Base-by-base conservation (phyloP, 2,888 invertebrate species). In the Nomada goodeniana region DNA sequence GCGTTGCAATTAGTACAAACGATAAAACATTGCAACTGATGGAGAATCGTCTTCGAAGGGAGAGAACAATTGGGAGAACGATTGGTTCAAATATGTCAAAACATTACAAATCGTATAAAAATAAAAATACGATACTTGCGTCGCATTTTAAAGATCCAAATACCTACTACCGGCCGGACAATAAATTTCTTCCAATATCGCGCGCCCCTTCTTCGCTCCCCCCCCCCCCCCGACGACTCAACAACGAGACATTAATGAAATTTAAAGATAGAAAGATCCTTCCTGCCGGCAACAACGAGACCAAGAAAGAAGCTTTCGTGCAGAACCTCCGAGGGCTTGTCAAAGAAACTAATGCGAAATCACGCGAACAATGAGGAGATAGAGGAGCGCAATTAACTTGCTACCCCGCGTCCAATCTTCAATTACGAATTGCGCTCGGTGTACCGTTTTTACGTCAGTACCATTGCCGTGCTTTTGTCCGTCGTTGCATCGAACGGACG, bases 301-400 rank as follows among this genome's bases (percentile, higher is more conserved):
- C 23, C 26, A 44, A 29, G 47, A 15, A 53, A 13, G n/a, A 0
- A n/a, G 67, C 42, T 26, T 68, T 50, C 60, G 7, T n/a, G n/a
- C 10, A 63, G 15, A 50, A 42, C 18, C 23, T 69, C 29, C 63
- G 26, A 29, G 26, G n/a, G 72, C 47, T 67, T 81, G 81, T 81
- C 81, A 79, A 74, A 79, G 81, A 81, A 81, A 81, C 69, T 73
- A 79, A 81, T 81, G 73, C 59, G 53, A 59, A 60, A 79, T 70
- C 55, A 60, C 64, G 60, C 11, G 47, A 81, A 81, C 81, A 81
- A 81, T 74, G 42, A 70, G 60, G 53, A 79, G 79, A 81, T 81
- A 64, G 75, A 82, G 74, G 29, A 67, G 47, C 20, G 55, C 75
- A 71, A 82, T 80, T 82, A 82, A 70, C 75, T 50, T 10, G 70